Conservation (phyloP, 1,140 invertebrate species). For the Hycleus phaleratus region DNA sequence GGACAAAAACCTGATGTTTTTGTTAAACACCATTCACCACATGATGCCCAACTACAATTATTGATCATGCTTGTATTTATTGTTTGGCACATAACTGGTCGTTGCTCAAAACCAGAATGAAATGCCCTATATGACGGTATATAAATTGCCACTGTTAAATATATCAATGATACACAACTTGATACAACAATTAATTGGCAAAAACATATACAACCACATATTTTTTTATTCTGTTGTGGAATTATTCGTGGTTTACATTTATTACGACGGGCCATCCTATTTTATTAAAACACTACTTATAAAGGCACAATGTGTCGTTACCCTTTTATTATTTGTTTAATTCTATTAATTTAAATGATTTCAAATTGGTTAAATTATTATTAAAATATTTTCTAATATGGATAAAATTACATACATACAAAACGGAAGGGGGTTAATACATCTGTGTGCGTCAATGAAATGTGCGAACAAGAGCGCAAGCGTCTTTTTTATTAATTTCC, state of each 20-base stretch:
- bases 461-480: slow-evolving; percentile 6
- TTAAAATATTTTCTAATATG: too few relatives aligned
- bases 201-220: slow-evolving; percentile 84
- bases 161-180: slow-evolving; percentile 78
- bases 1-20: slow-evolving; percentile 80
- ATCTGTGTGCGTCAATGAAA: not conserved
- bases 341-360: too few relatives aligned
- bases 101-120: slow-evolving; percentile 69
- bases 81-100: slow-evolving; percentile 84
- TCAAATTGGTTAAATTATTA: too few relatives aligned
- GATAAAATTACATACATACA: too few relatives aligned
- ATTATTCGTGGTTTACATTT: slow-evolving; percentile 49
- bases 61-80: slow-evolving; percentile 69
- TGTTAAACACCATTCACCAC: slow-evolving; percentile 85
- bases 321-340: too few relatives aligned
- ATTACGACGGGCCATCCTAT: slow-evolving; percentile 34
- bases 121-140: slow-evolving; percentile 78
- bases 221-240: slow-evolving; percentile 74
- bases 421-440: not conserved
- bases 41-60: slow-evolving; percentile 78
- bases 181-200: slow-evolving; percentile 84
- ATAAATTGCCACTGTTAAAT: slow-evolving; percentile 79
- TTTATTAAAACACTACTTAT: not conserved
- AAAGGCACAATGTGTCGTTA: not conserved
- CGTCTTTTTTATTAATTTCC: not conserved